Conservation (phyloP, 37 sponge, comb jelly and placozoan genomes). For the Mnemiopsis leidyi region DNA sequence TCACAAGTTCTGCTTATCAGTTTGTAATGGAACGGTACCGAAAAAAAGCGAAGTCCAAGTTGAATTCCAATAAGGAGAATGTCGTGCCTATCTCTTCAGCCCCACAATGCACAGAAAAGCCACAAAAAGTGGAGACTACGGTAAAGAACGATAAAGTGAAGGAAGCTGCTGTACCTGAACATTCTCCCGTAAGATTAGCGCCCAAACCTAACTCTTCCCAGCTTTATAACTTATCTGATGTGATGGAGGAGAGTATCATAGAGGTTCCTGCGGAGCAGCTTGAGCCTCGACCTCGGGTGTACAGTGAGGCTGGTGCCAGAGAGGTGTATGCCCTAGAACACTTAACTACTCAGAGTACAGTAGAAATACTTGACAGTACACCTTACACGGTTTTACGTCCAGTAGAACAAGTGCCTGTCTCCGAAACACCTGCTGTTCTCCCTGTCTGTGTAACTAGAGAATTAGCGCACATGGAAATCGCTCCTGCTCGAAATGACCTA, state of each 20-base stretch:
- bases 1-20: not conserved
- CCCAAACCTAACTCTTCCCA: constrained; percentile 2
- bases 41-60: not conserved
- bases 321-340: not conserved
- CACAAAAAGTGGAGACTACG: not conserved
- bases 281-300: not conserved
- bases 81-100: not conserved
- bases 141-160: not conserved
- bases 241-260: not conserved
- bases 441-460: not conserved
- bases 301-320: constrained; percentile 1
- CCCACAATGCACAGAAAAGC: not conserved
- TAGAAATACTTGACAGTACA: not conserved
- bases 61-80: constrained; percentile 20
- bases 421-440: not conserved
- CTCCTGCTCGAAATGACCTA: not conserved
- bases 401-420: not conserved
- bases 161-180: not conserved
- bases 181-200: not conserved
- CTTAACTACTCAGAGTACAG: not conserved
- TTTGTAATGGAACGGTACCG: not conserved
- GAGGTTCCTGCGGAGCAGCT: not conserved
- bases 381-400: not conserved
- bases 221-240: not conserved
- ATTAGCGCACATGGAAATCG: not conserved